These are phyloP conservation scores for Eupelmus urozonus DNA, from an alignment of 2,888 invertebrate genomes.

Conservation along the genomic window DNA sequence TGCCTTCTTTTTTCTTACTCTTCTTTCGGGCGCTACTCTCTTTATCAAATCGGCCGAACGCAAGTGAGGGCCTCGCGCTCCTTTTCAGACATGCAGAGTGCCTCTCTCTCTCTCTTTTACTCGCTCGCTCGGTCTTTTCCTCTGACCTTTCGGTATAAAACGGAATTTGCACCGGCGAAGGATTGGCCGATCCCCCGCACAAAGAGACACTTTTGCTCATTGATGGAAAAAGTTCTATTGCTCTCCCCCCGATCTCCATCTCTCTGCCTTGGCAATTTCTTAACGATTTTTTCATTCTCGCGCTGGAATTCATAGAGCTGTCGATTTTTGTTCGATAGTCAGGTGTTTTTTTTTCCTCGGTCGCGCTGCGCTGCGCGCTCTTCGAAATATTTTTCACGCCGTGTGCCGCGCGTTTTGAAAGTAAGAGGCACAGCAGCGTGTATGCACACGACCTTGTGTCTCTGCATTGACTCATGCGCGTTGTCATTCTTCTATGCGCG, in stretches of 20 bases:
- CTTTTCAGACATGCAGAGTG: neutral
- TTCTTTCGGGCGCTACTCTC: neutral
- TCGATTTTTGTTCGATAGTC: too few species aligned
- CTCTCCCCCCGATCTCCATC: neutral
- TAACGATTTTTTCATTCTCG: neutral
- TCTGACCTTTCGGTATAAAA: constrained; percentile 11
- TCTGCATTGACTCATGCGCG: constrained; percentile 33
- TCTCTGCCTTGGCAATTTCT: constrained; percentile 9
- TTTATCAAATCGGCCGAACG: constrained; percentile 26
- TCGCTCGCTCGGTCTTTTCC: neutral
- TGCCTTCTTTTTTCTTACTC: neutral
- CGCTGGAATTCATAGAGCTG: too few species aligned
- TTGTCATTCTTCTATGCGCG: constrained; percentile 30
- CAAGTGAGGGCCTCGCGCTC: neutral
- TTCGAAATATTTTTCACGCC: neutral
- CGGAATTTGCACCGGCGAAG: neutral
- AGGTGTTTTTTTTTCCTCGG: too few species aligned
- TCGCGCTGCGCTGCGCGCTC: neutral
- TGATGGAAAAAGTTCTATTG: neutral
- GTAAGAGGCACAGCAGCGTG: constrained; percentile 41
- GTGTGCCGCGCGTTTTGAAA: constrained; percentile 6
- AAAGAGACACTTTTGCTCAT: constrained; percentile 15
- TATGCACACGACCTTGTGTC: constrained; percentile 30
- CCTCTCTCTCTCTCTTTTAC: neutral
- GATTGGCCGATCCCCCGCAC: neutral